These are phyloP conservation scores for Paradoxurus hermaphroditus DNA, from an alignment of 2,113 vertebrate species.

Conservation along the genomic window DNA sequence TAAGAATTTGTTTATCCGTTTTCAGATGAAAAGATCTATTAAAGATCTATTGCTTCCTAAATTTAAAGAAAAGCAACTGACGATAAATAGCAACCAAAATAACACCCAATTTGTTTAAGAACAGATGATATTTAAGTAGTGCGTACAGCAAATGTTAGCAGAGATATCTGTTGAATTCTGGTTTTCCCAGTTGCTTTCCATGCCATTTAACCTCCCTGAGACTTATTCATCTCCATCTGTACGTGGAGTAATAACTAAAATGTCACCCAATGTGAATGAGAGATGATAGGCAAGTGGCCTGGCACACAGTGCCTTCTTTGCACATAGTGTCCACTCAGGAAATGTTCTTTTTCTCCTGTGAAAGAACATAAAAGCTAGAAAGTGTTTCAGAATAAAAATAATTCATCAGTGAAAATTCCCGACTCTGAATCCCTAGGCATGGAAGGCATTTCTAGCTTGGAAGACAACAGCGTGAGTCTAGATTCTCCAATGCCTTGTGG, in stretches of 20 bases:
- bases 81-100: not conserved
- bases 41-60: not conserved
- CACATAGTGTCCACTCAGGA: not conserved
- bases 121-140: not conserved
- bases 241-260: not conserved
- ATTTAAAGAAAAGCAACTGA: not conserved
- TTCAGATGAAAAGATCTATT: not conserved
- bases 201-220: not conserved
- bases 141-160: not conserved
- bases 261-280: not conserved
- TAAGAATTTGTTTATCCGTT: not conserved
- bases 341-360: not conserved
- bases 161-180: not conserved
- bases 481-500: not conserved
- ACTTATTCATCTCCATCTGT: not conserved
- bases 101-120: not conserved
- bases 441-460: not conserved
- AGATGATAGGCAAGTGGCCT: not conserved
- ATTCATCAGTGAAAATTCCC: not conserved
- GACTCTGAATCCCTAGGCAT: not conserved
- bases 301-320: not conserved
- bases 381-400: constrained; percentile 29
- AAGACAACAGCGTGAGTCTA: not conserved
- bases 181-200: not conserved
- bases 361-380: not conserved